Evolutionary conservation across 1,140 invertebrate species (phyloP).

Genomic region (Diorhabda elongata): DNA sequence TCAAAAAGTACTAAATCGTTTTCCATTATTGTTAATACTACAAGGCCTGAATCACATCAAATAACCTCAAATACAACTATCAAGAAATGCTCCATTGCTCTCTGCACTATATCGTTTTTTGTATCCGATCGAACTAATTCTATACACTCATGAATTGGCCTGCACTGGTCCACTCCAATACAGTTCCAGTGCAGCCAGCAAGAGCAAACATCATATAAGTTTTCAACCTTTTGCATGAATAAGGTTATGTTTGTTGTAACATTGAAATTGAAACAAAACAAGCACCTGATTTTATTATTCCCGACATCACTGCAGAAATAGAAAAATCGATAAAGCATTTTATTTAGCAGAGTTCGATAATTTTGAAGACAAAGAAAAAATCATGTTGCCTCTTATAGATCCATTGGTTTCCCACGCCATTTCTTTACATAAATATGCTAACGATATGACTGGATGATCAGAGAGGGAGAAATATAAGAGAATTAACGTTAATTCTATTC

Average conservation of each 20-base stretch:
- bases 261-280: conserved; percentile 32
- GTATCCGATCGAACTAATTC: no score
- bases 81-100: no score
- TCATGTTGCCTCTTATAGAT: conserved; percentile 39
- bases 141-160: no score
- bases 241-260: not conserved
- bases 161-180: no score
- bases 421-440: conserved; percentile 41
- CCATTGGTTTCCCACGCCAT: conserved; percentile 41
- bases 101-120: no score
- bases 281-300: conserved; percentile 13
- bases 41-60: no score
- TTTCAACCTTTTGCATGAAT: no score
- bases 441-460: conserved; percentile 38
- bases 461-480: conserved; percentile 34
- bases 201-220: no score
- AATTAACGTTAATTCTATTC: conserved; percentile 40
- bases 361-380: conserved; percentile 29
- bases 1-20: no score
- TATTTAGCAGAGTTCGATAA: conserved; percentile 36
- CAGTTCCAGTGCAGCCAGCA: no score
- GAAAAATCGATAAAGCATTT: conserved; percentile 41
- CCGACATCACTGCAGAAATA: conserved; percentile 40
- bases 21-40: no score
- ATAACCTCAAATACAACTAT: no score